Evolutionary conservation across 2,113 vertebrate genomes (phyloP).

Genomic region (Meriones unguiculatus): DNA sequence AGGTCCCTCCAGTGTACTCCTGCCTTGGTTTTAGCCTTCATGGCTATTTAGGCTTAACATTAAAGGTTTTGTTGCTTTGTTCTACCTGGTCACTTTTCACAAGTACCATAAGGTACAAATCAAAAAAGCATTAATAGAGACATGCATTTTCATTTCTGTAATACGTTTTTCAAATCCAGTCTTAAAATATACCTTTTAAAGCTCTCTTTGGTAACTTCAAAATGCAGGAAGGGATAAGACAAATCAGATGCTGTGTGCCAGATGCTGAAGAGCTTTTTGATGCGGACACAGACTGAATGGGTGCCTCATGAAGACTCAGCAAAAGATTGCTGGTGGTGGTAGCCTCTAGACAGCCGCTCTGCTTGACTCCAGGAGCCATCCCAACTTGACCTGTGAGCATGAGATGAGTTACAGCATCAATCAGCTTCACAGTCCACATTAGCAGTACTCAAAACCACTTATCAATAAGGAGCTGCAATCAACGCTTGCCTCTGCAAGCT

Average conservation of each 20-base stretch:
- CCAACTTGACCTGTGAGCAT: neutral
- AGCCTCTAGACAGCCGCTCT: neutral
- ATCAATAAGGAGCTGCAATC: neutral
- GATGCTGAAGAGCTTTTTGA: neutral
- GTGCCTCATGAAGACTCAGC: neutral
- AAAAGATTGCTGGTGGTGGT: neutral
- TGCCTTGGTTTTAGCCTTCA: neutral
- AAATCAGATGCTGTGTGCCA: rapidly evolving
- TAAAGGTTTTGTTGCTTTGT: neutral
- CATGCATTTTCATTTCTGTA: neutral
- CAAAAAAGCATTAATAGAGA: neutral
- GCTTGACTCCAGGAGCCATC: neutral
- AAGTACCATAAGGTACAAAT: neutral
- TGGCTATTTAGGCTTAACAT: neutral
- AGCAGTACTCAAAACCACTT: neutral
- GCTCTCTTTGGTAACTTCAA: neutral
- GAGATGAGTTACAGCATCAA: neutral
- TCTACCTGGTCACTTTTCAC: neutral
- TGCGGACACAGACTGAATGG: neutral
- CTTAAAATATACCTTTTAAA: neutral
- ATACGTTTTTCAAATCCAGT: neutral
- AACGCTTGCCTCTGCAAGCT: neutral
- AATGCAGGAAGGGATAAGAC: neutral
- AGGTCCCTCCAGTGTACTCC: rapidly evolving
- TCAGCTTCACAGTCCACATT: neutral